Evolutionary conservation across 1,140 invertebrate genomes (phyloP).

Genomic region (Drosophila navojoa): DNA sequence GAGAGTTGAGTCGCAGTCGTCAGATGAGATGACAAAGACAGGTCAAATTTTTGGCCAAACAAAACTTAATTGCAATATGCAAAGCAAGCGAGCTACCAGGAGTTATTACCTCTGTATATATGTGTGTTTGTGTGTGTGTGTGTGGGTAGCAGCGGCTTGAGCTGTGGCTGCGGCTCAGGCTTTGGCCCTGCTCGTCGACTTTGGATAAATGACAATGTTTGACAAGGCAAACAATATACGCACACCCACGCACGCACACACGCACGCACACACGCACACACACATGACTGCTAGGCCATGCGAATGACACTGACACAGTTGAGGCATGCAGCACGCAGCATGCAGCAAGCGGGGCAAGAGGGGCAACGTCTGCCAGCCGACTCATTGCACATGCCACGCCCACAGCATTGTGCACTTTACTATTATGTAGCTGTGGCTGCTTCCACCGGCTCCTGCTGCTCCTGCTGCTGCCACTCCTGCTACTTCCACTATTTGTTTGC

Average conservation of each 20-base stretch:
- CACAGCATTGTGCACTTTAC: constrained; percentile 37
- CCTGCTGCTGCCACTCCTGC: neutral
- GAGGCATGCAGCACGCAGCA: constrained; percentile 5
- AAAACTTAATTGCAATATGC: constrained; percentile 78
- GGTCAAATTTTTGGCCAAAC: constrained; percentile 60
- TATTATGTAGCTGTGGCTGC: constrained; percentile 8
- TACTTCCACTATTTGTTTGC: constrained; percentile 17
- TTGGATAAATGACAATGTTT: constrained; percentile 78
- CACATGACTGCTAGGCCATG: constrained; percentile 40
- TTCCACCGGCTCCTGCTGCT: neutral
- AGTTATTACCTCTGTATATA: neutral
- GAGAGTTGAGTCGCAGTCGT: neutral
- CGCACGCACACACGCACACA: neutral
- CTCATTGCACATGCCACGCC: constrained; percentile 58
- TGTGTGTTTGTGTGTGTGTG: neutral
- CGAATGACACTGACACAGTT: constrained; percentile 75
- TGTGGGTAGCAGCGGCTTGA: neutral
- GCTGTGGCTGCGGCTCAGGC: neutral
- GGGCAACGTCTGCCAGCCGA: neutral
- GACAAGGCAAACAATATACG: constrained; percentile 73
- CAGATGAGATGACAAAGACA: constrained; percentile 44
- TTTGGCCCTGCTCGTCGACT: constrained; percentile 31
- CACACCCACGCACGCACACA: constrained; percentile 1
- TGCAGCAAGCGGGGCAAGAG: neutral
- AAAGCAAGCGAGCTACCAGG: constrained; percentile 25